phyloP scores from a whole-genome alignment of 2,113 vertebrate species.

The Petroica traversi region DNA sequence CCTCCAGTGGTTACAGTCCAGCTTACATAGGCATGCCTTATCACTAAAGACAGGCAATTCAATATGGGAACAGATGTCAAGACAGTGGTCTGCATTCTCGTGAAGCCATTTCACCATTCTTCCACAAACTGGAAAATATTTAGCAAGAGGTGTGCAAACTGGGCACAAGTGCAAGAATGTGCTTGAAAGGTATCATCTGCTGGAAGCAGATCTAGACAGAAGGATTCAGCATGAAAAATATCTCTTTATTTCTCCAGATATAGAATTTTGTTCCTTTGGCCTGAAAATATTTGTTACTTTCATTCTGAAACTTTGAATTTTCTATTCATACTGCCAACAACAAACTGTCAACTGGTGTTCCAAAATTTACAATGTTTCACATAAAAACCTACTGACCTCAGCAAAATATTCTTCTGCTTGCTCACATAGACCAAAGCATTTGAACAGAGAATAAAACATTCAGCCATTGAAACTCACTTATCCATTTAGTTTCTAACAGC shows the following conservation, averaged over 20 bases:
- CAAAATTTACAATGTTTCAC: neutral
- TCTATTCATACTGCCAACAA: neutral
- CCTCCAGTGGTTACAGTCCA: neutral
- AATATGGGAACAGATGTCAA: neutral
- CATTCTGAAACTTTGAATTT: neutral
- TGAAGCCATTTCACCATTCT: slow-evolving; percentile 65
- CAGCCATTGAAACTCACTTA: neutral
- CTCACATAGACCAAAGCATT: neutral
- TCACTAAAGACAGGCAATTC: slow-evolving; percentile 30
- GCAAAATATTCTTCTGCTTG: neutral
- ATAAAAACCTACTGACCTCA: neutral
- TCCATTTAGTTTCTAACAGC: neutral
- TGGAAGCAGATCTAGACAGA: neutral
- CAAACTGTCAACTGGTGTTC: neutral
- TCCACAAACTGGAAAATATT: slow-evolving; percentile 64
- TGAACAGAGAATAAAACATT: neutral
- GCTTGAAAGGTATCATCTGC: neutral
- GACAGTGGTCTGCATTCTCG: neutral
- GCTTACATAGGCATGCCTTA: neutral
- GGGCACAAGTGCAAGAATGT: neutral
- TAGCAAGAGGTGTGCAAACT: slow-evolving; percentile 57
- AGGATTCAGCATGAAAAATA: neutral
- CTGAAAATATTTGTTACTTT: neutral
- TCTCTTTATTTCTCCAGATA: neutral
- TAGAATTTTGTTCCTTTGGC: neutral